Percentiles rank a stretch among this genome's conserved stretches.
phyloP scores from a whole-genome alignment of 2,113 vertebrate genomes.

The Castor canadensis region DNA sequence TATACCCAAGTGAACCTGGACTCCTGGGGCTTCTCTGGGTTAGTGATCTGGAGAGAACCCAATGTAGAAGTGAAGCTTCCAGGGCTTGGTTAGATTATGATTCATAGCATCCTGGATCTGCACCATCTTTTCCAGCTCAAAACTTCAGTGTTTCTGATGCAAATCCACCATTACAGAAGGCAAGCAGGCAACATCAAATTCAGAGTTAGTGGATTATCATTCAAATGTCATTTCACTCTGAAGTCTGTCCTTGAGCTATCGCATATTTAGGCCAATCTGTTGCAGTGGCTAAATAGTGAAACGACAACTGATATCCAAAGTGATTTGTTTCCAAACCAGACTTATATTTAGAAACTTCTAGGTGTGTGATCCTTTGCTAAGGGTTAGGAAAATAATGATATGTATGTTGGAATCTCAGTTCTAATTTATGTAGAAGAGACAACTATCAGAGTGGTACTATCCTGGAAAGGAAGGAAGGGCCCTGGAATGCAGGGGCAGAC shows the following conservation, averaged over 20 bases:
- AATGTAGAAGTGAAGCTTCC: background rate
- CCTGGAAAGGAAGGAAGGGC: background rate
- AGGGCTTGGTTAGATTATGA: background rate
- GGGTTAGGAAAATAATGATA: background rate
- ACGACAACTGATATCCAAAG: background rate
- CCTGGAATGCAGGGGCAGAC: background rate
- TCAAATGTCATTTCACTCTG: background rate
- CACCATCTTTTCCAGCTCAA: background rate
- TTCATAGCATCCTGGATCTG: background rate
- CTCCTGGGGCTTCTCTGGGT: background rate
- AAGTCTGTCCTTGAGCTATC: background rate
- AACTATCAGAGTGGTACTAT: background rate
- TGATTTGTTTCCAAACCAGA: background rate
- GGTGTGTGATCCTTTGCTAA: background rate
- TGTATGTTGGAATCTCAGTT: background rate
- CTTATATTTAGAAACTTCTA: background rate
- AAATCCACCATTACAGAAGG: background rate
- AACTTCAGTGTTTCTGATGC: background rate
- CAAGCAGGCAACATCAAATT: background rate
- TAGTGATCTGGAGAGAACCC: background rate
- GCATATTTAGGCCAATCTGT: background rate
- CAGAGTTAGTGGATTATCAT: background rate
- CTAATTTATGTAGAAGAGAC: conserved; percentile 2
- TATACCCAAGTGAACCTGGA: background rate
- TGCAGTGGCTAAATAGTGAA: background rate